A percentile compares a stretch with the other conserved stretches of the same genome.
Evolutionary conservation across 2,888 invertebrate species (phyloP).

Genomic region (Aquatica leii): DNA sequence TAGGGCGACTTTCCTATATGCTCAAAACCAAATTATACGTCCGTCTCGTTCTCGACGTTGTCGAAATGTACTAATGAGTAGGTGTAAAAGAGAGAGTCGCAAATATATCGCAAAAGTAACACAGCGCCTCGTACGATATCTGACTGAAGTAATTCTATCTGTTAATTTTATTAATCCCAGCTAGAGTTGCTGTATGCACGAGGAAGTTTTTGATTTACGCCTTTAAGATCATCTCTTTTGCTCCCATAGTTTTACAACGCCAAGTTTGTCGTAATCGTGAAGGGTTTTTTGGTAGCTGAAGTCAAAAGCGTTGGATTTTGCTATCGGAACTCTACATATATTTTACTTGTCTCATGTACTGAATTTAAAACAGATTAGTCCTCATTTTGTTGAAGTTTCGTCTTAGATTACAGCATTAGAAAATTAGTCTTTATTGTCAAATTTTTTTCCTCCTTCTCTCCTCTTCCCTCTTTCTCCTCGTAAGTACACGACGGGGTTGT

Average conservation of each 20-base stretch:
- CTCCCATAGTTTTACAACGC: neutral
- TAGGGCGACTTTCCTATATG: conserved; percentile 56
- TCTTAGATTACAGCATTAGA: conserved; percentile 35
- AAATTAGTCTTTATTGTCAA: conserved; percentile 27
- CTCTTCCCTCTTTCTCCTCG: neutral
- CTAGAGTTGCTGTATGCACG: conserved; percentile 42
- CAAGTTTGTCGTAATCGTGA: conserved; percentile 17
- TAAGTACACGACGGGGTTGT: conserved; percentile 50
- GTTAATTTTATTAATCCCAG: conserved; percentile 59
- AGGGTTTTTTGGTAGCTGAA: conserved; percentile 27
- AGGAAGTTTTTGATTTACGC: conserved; percentile 40
- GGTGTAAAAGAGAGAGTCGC: conserved; percentile 27
- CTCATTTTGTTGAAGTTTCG: conserved; percentile 35
- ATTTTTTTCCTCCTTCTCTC: neutral
- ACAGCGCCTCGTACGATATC: conserved; percentile 47
- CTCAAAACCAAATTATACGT: conserved; percentile 55
- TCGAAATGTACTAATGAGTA: conserved; percentile 20
- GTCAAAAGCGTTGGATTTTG: conserved; percentile 38
- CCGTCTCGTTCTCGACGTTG: conserved; percentile 35
- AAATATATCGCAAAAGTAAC: conserved; percentile 41
- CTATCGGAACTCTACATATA: conserved; percentile 41
- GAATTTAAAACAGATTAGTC: conserved; percentile 40
- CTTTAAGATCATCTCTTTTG: conserved; percentile 29
- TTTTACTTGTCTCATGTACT: conserved; percentile 38
- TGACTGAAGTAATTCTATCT: conserved; percentile 57